These are phyloP conservation scores for Sinocyclocheilus maitianheensis DNA, from an alignment of 2,113 vertebrate species.

Conservation along the genomic window DNA sequence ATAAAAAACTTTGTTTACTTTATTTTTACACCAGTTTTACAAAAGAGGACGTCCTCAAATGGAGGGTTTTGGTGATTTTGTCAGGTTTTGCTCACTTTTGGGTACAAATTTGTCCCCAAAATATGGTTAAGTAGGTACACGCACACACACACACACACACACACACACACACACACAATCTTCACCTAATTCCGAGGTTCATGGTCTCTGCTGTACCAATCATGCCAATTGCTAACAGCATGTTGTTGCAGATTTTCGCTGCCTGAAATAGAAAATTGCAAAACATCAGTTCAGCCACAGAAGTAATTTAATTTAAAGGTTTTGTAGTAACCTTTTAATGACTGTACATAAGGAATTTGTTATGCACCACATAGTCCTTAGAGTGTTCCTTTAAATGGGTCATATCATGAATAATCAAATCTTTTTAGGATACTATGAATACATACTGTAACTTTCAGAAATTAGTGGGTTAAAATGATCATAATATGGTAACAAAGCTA, in stretches of 20 bases:
- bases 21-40: no score
- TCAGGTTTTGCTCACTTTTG: no score
- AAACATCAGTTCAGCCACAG: neutral
- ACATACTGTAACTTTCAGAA: neutral
- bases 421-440: neutral
- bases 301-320: neutral
- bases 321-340: neutral
- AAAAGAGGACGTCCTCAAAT: no score
- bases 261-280: constrained; percentile 74
- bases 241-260: constrained; percentile 99
- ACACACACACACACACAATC: neutral
- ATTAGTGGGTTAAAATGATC: neutral
- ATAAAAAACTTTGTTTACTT: no score
- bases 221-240: constrained; percentile 97
- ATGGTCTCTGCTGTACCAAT: constrained; percentile 96
- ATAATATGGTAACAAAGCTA: neutral
- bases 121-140: no score
- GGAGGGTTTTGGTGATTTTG: no score
- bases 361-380: neutral
- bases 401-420: neutral
- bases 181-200: constrained; percentile 97
- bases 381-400: neutral
- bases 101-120: no score
- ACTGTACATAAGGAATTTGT: neutral
- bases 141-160: neutral